A percentile compares a stretch with the other conserved stretches of the same genome.
phyloP scores from a whole-genome alignment of 2,797 vertebrate species.

The Triplophysa bombifrons region DNA sequence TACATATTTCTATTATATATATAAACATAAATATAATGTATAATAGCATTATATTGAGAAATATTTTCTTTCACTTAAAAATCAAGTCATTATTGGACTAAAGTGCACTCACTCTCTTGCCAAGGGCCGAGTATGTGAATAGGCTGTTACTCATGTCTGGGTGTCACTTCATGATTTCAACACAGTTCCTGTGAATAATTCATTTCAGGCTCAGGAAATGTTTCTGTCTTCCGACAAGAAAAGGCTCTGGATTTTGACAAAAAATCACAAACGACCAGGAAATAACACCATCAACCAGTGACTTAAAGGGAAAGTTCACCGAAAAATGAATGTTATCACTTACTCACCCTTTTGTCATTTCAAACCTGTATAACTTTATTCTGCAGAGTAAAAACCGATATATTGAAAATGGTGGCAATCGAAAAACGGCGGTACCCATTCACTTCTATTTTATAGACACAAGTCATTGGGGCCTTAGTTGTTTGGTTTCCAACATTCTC shows the following conservation, averaged over 20 bases:
- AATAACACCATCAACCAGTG: not conserved
- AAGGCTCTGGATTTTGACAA: not conserved
- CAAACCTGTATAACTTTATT: too few species aligned
- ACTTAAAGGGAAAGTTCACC: too few species aligned
- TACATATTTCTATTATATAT: not conserved
- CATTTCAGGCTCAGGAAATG: not conserved
- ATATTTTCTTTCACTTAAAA: not conserved
- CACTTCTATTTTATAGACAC: too few species aligned
- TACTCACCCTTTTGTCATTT: too few species aligned
- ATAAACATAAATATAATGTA: not conserved
- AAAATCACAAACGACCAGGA: not conserved
- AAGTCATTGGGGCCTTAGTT: too few species aligned
- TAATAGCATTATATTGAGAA: not conserved
- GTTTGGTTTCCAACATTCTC: too few species aligned
- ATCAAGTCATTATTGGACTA: constrained; percentile 5
- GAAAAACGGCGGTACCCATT: too few species aligned
- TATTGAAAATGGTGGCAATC: not conserved
- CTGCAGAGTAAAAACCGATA: not conserved
- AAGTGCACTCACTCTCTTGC: not conserved
- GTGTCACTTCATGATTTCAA: constrained; percentile 23
- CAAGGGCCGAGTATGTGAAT: not conserved
- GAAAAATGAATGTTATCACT: too few species aligned
- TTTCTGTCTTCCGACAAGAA: not conserved
- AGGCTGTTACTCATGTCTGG: constrained; percentile 16
- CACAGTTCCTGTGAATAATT: constrained; percentile 1